These are phyloP conservation scores for Salticus scenicus DNA, from an alignment of 2,888 invertebrate genomes.

Conservation along the genomic window DNA sequence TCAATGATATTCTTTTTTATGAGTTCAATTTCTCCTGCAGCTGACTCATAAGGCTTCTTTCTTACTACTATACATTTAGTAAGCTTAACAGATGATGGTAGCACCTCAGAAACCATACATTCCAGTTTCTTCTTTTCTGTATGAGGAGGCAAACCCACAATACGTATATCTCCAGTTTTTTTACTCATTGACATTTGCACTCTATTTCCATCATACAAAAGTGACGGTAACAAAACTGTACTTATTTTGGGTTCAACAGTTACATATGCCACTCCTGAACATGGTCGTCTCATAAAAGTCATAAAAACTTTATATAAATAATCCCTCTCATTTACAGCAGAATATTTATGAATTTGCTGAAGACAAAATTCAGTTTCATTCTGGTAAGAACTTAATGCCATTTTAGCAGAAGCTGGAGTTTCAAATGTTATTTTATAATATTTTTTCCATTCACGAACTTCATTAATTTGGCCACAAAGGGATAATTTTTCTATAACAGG, in stretches of 20 bases:
- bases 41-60: constrained; percentile 16
- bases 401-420: constrained; percentile 38
- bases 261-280: constrained; percentile 51
- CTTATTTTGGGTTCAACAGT: constrained; percentile 8
- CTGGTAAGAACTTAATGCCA: constrained; percentile 28
- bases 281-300: constrained; percentile 38
- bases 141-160: constrained; percentile 25
- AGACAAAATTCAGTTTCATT: constrained; percentile 38
- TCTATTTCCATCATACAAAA: background rate
- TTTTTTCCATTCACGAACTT: constrained; percentile 41
- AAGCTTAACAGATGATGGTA: constrained; percentile 17
- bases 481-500: constrained; percentile 32
- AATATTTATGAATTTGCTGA: constrained; percentile 5
- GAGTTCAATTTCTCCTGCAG: constrained; percentile 15
- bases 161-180: constrained; percentile 41
- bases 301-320: constrained; percentile 38
- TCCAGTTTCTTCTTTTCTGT: constrained; percentile 23
- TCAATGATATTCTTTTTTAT: constrained; percentile 23
- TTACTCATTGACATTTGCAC: constrained; percentile 20
- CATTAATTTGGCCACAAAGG: constrained; percentile 34
- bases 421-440: constrained; percentile 52
- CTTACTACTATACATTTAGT: constrained; percentile 32
- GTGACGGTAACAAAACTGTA: background rate
- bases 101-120: background rate
- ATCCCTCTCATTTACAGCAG: background rate